A percentile compares a stretch with the other conserved stretches of the same genome.
Evolutionary conservation across 2,888 invertebrate genomes (phyloP).

Genomic region (Mayetiola destructor): DNA sequence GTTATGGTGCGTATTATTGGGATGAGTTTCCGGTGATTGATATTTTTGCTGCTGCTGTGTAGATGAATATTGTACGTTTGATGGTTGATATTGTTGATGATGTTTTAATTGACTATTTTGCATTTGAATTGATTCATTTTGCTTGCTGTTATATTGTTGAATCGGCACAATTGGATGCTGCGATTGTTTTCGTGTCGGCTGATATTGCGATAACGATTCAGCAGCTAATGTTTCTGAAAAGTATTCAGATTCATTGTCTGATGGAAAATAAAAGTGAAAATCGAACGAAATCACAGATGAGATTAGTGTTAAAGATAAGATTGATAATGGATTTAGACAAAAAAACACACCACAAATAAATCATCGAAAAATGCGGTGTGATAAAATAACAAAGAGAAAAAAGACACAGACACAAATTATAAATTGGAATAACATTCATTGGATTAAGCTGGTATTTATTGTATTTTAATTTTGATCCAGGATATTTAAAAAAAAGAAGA

Average conservation of each 20-base stretch:
- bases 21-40: conserved; percentile 22
- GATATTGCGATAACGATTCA: conserved; percentile 34
- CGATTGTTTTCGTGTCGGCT: conserved; percentile 23
- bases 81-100: conserved; percentile 17
- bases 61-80: conserved; percentile 22
- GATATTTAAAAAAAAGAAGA: conserved; percentile 14
- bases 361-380: no score
- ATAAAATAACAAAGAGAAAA: no score
- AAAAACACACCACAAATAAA: no score
- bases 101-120: conserved; percentile 20
- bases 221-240: conserved; percentile 37
- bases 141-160: conserved; percentile 14
- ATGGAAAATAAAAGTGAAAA: neutral
- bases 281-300: no score
- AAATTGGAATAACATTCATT: neutral
- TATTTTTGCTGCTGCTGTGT: conserved; percentile 23
- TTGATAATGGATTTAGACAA: neutral
- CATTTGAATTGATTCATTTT: no score
- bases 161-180: conserved; percentile 13
- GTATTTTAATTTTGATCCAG: no score
- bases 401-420: no score
- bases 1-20: conserved; percentile 21
- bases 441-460: no score
- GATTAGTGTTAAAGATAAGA: no score
- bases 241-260: conserved; percentile 34